Conservation (phyloP, 2,888 invertebrate genomes). For the Lysandra coridon region DNA sequence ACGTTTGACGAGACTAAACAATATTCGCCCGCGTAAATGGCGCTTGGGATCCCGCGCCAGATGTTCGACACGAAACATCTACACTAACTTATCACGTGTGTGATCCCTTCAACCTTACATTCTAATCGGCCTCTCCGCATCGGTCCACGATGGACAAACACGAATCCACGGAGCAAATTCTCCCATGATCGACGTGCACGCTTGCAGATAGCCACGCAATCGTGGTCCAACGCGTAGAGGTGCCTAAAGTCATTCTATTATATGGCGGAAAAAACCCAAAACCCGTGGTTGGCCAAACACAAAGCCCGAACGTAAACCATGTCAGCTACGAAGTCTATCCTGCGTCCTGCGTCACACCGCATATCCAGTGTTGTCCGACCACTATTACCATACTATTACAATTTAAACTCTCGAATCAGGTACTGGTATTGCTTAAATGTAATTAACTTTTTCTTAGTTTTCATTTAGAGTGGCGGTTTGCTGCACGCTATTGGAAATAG, state of each 20-base stretch:
- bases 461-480: conserved; percentile 57
- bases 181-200: background rate
- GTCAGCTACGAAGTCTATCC: conserved; percentile 39
- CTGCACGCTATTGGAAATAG: conserved; percentile 47
- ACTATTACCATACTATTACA: conserved; percentile 67
- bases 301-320: conserved; percentile 39
- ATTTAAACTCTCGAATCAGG: conserved; percentile 64
- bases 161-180: background rate
- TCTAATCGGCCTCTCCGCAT: conserved; percentile 45
- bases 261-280: conserved; percentile 7
- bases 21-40: background rate
- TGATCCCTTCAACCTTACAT: conserved; percentile 76
- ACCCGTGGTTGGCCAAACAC: conserved; percentile 15
- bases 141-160: background rate
- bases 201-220: background rate
- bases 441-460: conserved; percentile 60
- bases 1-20: conserved; percentile 37
- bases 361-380: conserved; percentile 51
- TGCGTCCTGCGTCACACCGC: conserved; percentile 39
- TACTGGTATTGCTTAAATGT: conserved; percentile 78
- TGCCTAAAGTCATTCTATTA: background rate
- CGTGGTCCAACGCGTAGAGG: background rate
- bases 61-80: conserved; percentile 32
- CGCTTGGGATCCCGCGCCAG: conserved; percentile 23
- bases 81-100: conserved; percentile 44